Evolutionary conservation across 2,797 vertebrate genomes (phyloP), one percentile per base, ranked within the genome.

Genomic region (Spondyliosoma cantharus): DNA sequence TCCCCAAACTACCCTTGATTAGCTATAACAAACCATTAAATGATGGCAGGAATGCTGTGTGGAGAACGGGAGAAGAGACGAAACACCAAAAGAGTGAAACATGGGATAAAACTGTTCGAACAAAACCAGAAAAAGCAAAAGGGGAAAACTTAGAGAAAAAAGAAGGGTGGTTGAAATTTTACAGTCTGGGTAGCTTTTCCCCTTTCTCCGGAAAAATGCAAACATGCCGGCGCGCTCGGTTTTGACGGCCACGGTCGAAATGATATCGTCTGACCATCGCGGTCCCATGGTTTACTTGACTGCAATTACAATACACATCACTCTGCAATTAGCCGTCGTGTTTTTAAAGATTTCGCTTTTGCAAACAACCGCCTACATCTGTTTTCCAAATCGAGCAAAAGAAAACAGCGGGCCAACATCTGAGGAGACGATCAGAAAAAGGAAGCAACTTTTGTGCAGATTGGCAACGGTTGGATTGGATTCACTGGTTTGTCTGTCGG

Each of bases 251-350:
- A 59, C 20, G 19, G 24, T 42, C 61, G 32, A 63, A 45, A 60
- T 25, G 37, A 66, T 52, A 49, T 70, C 3, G 1, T 61, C 63
- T 65, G 58, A 71, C 76, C 62, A 8, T 6, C 63, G 71, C 0
- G 32, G 79, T 74, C 66, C 50, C 17, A 14, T 77, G 61, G 69
- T 68, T 86, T 79, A 67, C 68, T 54, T 52, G 54, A 76, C 71
- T 76, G 71, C 9, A 82, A 79, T 78, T 74, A 56, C 80, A 86
- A 76, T 61, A 43, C 43, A 80, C 57, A 73, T 85, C 50, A 72
- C 43, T 37, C 9, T 74, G 48, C 53, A 87, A 71, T 78, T 80
- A 76, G 46, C 53, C 17, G 29, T 77, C 75, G 46, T 69, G 19
- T 71, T 83, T 80, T 76, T 29, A 29, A 75, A 69, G 25, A 27